Conservation (phyloP, 2,888 invertebrate species). For the Gordius sp. region DNA sequence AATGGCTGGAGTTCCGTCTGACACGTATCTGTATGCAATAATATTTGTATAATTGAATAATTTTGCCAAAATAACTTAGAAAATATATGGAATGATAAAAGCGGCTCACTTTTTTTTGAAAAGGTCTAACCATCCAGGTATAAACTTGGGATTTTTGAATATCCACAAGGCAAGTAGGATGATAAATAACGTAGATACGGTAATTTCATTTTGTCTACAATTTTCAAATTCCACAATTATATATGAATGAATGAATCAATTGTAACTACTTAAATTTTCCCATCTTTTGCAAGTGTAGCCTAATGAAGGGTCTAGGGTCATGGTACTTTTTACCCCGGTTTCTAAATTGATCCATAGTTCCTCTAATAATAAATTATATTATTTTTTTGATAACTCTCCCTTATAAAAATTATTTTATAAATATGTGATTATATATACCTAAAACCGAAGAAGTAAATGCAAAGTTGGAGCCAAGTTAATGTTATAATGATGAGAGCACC, state of each 20-base stretch:
- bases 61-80: too few relatives aligned
- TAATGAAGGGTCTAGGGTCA: neutral
- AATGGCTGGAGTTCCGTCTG: constrained; percentile 4
- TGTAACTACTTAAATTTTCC: constrained; percentile 14
- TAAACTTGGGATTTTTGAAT: constrained; percentile 7
- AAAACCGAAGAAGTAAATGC: constrained; percentile 3
- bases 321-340: neutral
- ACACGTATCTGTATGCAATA: constrained; percentile 5
- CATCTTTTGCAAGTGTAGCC: neutral
- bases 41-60: too few relatives aligned
- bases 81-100: too few relatives aligned
- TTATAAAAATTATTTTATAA: too few relatives aligned
- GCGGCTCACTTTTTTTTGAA: neutral
- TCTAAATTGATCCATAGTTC: too few relatives aligned
- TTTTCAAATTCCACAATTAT: too few relatives aligned
- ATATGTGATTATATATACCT: too few relatives aligned
- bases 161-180: neutral
- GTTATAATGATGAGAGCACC: constrained; percentile 10
- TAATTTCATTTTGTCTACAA: constrained; percentile 12
- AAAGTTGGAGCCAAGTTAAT: neutral
- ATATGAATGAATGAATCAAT: too few relatives aligned
- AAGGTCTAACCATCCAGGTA: neutral
- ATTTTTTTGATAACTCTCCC: too few relatives aligned
- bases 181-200: neutral
- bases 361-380: too few relatives aligned